phyloP scores from a whole-genome alignment of 2,888 invertebrate genomes.

The Melinaea menophilus region DNA sequence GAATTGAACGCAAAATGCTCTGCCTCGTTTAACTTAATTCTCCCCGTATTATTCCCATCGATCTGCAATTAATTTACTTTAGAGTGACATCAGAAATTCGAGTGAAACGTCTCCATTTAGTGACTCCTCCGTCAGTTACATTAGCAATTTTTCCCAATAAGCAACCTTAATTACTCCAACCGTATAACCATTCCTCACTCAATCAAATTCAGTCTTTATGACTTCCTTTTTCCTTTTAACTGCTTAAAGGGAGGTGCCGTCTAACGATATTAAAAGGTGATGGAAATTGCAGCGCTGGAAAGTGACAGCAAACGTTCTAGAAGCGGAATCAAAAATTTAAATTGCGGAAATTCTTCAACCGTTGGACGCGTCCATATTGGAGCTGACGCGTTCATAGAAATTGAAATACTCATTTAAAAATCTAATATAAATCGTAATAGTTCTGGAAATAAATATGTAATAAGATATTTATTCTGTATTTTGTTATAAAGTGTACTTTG shows the following conservation, averaged over 20 bases:
- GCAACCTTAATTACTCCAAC: conserved; percentile 47
- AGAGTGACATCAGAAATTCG: conserved; percentile 42
- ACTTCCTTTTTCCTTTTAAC: conserved; percentile 45
- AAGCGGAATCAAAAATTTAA: conserved; percentile 69
- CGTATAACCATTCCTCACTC: conserved; percentile 54
- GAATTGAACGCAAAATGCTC: conserved; percentile 8
- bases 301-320: conserved; percentile 43
- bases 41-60: conserved; percentile 32
- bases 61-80: conserved; percentile 50
- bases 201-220: conserved; percentile 56
- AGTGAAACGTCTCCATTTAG: conserved; percentile 38
- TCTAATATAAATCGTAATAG: conserved; percentile 19
- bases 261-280: conserved; percentile 55
- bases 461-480: too few relatives aligned
- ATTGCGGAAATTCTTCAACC: conserved; percentile 62
- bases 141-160: conserved; percentile 66
- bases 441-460: background rate
- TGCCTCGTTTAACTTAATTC: conserved; percentile 33
- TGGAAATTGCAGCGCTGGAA: conserved; percentile 55
- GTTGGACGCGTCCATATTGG: conserved; percentile 57
- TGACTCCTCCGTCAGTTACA: conserved; percentile 42
- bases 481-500: conserved; percentile 28
- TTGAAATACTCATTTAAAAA: conserved; percentile 32
- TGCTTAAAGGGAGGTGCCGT: conserved; percentile 51
- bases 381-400: conserved; percentile 40